Evolutionary conservation across 2,113 vertebrate species (phyloP), one percentile per base, ranked within the genome.

Genomic region (Nycticorax nycticorax): DNA sequence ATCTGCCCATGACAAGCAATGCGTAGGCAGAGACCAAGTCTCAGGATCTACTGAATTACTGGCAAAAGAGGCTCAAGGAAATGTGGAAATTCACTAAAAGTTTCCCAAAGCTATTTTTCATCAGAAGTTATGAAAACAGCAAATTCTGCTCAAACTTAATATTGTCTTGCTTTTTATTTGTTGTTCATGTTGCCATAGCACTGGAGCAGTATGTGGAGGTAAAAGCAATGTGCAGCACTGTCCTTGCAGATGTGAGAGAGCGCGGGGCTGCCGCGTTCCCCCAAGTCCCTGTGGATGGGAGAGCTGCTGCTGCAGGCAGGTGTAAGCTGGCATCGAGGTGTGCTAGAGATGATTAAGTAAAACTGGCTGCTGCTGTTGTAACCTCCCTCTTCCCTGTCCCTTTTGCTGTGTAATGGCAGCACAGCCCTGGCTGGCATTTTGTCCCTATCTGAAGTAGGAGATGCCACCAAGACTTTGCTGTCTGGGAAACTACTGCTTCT

Each of bases 161-260:
- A 23, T 87, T 81, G 15, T 53, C 28, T 74, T 48, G 35, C 30
- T 74, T 84, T 64, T 67, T 57, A n/a, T 84, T 74, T 85, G 87
- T 74, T 92, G 62, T 12, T 64, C 3, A 1, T 5, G 67, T 92
- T 92, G 68, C 72, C 67, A 66, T 83, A 66, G 86, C 27, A 19
- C 22, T 14, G 10, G 33, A 73, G 83, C 50, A 48, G 59, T 19
- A 16, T 27, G 21, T 64, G 27, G 45, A 91, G 75, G 89, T 91
- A 27, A 32, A 48, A 63, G 50, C 18, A 85, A 21, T 33, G 5
- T 0, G 12, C 72, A 68, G 33, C 17, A 0, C 22, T 37, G 35
- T n/a, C 48, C 35, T 47, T 0, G 3, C 14, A 35, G 52, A 33
- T 23, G 48, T 0, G 2, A 66, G 52, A 0, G 3, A 33, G 21